Base-by-base conservation (phyloP, 2,888 invertebrate genomes). In the Horisme vitalbata region DNA sequence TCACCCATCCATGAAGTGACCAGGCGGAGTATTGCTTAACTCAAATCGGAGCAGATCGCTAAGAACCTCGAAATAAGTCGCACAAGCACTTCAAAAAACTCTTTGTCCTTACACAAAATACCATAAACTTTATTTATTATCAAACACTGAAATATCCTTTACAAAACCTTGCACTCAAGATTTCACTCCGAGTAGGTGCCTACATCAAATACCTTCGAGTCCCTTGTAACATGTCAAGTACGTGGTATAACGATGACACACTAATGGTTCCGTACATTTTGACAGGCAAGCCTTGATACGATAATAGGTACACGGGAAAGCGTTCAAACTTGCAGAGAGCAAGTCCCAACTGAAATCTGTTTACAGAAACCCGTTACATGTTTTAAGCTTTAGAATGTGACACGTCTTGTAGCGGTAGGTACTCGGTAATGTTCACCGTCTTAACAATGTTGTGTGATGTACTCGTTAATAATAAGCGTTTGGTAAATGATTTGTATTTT, bases 221-320 rank as follows among this genome's bases (percentile, higher is more conserved):
- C 14, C 20, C 31, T 1, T 26, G 26, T 36, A n/a, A n/a, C 23
- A 10, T 32, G 32, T 20, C 36, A 37, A 31, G 13, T n/a, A 32
- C 7, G 31, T 33, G 33, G 26, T 28, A 21, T 2, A 18, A 39
- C 34, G 10, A 43, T 37, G 41, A 45, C 27, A 48, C 43, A 34
- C 38, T 48, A 48, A 48, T 48, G 48, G 48, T 24, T 43, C 34
- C 13, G 49, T 39, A 35, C 41, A 45, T 49, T 58, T 51, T 57
- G 56, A 56, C 56, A 59, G 45, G 52, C 31, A 43, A 48, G 47
- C 65, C 68, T 71, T 79, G 76, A 83, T 80, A 65, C 74, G 75
- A 77, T 86, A 83, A 83, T 79, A 78, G 48, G 66, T 70, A 87
- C 86, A 86, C 63, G 81, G 60, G 78, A 85, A 87, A 84, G 75